Conservation (phyloP, 1,140 invertebrate genomes). For the Atta texana region DNA sequence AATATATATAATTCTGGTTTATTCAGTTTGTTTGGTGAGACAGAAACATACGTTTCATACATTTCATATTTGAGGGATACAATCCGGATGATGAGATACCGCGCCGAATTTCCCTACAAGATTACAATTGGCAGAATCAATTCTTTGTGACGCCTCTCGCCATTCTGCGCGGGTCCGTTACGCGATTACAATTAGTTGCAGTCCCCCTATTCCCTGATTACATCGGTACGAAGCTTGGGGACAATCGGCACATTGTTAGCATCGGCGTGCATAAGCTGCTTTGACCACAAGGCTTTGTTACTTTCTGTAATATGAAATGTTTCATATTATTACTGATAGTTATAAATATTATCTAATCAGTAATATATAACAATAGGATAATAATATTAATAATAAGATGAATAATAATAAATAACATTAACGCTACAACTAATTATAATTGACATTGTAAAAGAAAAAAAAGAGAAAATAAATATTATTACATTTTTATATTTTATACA, state of each 20-base stretch:
- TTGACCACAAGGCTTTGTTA: slow-evolving; percentile 51
- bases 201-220: slow-evolving; percentile 71
- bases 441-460: not conserved
- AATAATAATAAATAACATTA: no score
- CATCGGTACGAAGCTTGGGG: slow-evolving; percentile 69
- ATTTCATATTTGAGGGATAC: slow-evolving; percentile 38
- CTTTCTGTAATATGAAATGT: slow-evolving; percentile 30
- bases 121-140: slow-evolving; percentile 72
- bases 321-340: not conserved
- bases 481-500: not conserved
- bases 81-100: slow-evolving; percentile 56
- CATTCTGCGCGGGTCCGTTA: slow-evolving; percentile 64
- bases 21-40: not conserved
- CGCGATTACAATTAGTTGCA: slow-evolving; percentile 75
- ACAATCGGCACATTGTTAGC: slow-evolving; percentile 69
- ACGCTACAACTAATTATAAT: no score
- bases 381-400: not conserved
- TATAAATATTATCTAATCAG: not conserved
- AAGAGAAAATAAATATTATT: not conserved
- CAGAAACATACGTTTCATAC: slow-evolving; percentile 38
- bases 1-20: slow-evolving; percentile 34
- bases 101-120: slow-evolving; percentile 65
- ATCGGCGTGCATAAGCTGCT: slow-evolving; percentile 61
- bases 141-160: slow-evolving; percentile 69
- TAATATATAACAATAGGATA: not conserved